These are phyloP conservation scores for Rotaria socialis DNA, from an alignment of 2,888 invertebrate genomes.

Conservation along the genomic window DNA sequence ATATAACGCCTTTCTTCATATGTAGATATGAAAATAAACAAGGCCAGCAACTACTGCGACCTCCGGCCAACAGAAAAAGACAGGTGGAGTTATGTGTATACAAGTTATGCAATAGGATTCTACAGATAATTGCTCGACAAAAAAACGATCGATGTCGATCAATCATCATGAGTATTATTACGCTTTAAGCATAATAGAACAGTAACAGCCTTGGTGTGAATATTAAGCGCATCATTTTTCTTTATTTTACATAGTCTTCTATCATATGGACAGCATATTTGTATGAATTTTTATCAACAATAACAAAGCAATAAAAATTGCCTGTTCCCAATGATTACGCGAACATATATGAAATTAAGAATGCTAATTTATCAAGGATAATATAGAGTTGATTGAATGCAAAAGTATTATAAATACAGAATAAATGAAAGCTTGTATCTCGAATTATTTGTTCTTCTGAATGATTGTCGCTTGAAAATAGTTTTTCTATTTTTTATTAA, in stretches of 20 bases:
- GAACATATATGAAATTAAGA: background rate
- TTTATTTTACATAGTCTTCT: background rate
- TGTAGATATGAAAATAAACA: background rate
- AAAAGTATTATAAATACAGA: background rate
- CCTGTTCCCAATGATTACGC: background rate
- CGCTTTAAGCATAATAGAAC: background rate
- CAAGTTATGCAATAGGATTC: background rate
- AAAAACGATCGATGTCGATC: slow-evolving; percentile 17
- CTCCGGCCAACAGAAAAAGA: background rate
- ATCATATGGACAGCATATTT: background rate
- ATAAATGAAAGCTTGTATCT: background rate
- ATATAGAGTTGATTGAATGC: background rate
- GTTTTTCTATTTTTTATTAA: background rate
- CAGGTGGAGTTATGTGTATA: slow-evolving; percentile 11
- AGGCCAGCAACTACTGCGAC: slow-evolving; percentile 7
- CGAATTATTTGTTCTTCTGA: background rate
- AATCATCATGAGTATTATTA: slow-evolving; percentile 10
- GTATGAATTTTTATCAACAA: background rate
- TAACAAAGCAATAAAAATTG: background rate
- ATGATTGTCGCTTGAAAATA: background rate
- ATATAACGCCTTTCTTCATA: background rate
- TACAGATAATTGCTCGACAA: slow-evolving; percentile 1
- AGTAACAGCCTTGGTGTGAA: background rate
- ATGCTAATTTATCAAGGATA: background rate
- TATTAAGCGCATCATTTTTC: background rate